Percentiles rank a stretch among this genome's conserved stretches.
Conservation (phyloP, 2,113 vertebrate species). For the Cavia porcellus region DNA sequence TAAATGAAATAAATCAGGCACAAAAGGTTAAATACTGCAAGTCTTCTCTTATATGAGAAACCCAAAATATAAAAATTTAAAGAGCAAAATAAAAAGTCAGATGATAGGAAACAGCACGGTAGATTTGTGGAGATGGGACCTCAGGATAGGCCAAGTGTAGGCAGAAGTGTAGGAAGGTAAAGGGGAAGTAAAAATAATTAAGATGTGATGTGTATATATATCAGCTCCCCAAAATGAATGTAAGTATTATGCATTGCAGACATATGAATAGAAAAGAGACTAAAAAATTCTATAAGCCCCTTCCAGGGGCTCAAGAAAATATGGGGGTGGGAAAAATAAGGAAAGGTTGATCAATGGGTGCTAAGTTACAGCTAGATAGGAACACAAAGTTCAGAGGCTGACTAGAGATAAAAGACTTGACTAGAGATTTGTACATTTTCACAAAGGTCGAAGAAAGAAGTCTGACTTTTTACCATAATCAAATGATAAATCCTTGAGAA, state of each 20-base stretch:
- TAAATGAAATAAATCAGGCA: neutral
- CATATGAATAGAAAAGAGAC: neutral
- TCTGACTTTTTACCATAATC: neutral
- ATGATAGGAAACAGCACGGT: neutral
- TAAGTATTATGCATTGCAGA: neutral
- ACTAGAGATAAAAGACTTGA: neutral
- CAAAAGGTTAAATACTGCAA: neutral
- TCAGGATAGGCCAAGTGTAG: neutral
- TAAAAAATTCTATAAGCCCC: neutral
- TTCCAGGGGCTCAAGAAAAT: neutral
- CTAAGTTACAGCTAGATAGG: neutral
- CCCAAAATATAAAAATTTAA: neutral
- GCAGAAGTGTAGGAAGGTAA: neutral
- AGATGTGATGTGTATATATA: neutral
- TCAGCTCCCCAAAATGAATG: neutral
- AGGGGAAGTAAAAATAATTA: neutral
- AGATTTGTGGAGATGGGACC: neutral
- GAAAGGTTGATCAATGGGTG: neutral
- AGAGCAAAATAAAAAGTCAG: neutral
- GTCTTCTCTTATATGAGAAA: neutral
- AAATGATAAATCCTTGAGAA: neutral
- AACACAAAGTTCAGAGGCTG: neutral
- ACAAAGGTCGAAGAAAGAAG: neutral
- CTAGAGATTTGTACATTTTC: too few relatives aligned
- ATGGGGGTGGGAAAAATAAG: too few relatives aligned